Evolutionary conservation across 2,797 vertebrate genomes (phyloP).

Genomic region (Odontamblyopus rebecca): DNA sequence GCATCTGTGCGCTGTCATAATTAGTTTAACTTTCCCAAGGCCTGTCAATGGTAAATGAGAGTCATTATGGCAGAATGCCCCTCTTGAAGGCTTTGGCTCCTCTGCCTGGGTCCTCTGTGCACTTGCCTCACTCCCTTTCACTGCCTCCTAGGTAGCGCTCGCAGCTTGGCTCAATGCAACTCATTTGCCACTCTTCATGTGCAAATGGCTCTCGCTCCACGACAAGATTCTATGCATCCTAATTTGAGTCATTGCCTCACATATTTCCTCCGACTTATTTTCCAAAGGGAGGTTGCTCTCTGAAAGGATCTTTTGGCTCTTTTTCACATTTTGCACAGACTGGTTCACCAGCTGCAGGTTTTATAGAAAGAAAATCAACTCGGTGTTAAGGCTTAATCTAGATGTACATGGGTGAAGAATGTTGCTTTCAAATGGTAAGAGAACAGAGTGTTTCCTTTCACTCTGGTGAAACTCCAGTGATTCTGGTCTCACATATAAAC

Average conservation of each 20-base stretch:
- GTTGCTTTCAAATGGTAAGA: conserved; percentile 17
- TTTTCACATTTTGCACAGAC: conserved; percentile 33
- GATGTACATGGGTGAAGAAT: conserved; percentile 15
- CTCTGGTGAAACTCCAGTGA: neutral
- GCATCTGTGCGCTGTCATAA: conserved; percentile 80
- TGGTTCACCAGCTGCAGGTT: conserved; percentile 48
- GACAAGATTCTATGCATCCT: conserved; percentile 71
- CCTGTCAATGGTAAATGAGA: conserved; percentile 81
- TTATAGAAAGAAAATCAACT: conserved; percentile 24
- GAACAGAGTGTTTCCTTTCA: conserved; percentile 7
- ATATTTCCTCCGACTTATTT: conserved; percentile 63
- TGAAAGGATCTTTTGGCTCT: conserved; percentile 34
- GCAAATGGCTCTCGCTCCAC: conserved; percentile 68
- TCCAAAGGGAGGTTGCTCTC: conserved; percentile 34
- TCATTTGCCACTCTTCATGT: conserved; percentile 78
- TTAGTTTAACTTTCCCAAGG: conserved; percentile 81
- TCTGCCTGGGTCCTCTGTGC: conserved; percentile 66
- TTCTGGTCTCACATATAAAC: neutral
- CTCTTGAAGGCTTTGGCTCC: conserved; percentile 74
- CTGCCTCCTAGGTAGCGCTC: conserved; percentile 75
- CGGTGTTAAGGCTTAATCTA: conserved; percentile 19
- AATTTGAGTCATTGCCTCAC: conserved; percentile 67
- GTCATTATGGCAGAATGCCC: conserved; percentile 78
- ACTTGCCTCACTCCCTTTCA: conserved; percentile 70
- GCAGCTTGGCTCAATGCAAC: conserved; percentile 74